These are phyloP conservation scores for Strigamia crassipes DNA, from an alignment of 2,888 invertebrate species.

Conservation along the genomic window DNA sequence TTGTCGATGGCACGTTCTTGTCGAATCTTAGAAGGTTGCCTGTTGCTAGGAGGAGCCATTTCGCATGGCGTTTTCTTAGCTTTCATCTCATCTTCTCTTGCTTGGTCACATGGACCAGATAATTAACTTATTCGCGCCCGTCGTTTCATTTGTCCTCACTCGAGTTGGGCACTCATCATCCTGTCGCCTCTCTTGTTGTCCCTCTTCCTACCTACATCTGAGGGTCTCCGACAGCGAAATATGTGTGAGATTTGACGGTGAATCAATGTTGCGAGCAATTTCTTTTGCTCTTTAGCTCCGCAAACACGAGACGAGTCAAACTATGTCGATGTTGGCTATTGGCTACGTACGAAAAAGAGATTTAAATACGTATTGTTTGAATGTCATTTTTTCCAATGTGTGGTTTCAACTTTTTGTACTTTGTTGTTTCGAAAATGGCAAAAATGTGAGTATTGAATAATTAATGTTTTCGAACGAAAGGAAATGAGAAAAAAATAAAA, in stretches of 20 bases:
- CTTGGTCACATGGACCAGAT: conserved; percentile 55
- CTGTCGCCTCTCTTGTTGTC: conserved; percentile 25
- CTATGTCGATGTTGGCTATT: background rate
- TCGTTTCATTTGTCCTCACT: conserved; percentile 36
- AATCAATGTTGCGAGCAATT: conserved; percentile 21
- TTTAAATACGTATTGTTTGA: background rate
- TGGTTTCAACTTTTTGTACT: conserved; percentile 18
- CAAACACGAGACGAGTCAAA: background rate
- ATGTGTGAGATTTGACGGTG: conserved; percentile 12
- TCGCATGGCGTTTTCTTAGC: conserved; percentile 65
- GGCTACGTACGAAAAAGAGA: background rate
- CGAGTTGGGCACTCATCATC: conserved; percentile 32
- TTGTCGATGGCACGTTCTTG: conserved; percentile 89
- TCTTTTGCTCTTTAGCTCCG: conserved; percentile 18
- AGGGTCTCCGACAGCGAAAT: background rate
- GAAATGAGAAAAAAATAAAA: too few relatives aligned
- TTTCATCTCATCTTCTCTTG: conserved; percentile 79
- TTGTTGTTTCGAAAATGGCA: conserved; percentile 20
- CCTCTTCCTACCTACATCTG: conserved; percentile 40
- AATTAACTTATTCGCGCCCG: conserved; percentile 35
- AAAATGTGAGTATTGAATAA: background rate
- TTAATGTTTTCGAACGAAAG: background rate
- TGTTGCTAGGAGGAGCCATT: conserved; percentile 39
- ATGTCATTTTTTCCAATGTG: conserved; percentile 27
- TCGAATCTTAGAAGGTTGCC: conserved; percentile 64